phyloP scores from a whole-genome alignment of 2,888 invertebrate genomes.

The Eilema caniola region DNA sequence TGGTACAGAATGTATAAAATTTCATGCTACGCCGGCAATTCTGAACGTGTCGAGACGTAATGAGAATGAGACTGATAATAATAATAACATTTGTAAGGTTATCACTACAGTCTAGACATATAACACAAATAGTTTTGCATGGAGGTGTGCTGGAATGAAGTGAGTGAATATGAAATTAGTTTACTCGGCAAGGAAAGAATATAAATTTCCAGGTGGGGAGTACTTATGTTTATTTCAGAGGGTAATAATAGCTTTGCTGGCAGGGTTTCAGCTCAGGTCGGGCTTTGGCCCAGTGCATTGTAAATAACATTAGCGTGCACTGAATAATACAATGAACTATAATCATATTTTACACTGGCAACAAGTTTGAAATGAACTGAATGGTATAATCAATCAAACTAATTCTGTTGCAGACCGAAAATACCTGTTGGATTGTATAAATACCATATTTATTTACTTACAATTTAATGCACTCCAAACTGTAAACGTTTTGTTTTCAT shows the following conservation, averaged over 20 bases:
- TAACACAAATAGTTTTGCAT: slow-evolving; percentile 38
- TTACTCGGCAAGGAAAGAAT: slow-evolving; percentile 51
- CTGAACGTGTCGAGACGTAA: slow-evolving; percentile 40
- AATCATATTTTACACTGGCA: slow-evolving; percentile 50
- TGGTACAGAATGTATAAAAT: slow-evolving; percentile 21
- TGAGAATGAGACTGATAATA: slow-evolving; percentile 40
- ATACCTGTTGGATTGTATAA: too few relatives aligned
- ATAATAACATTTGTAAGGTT: slow-evolving; percentile 42
- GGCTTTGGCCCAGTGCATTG: slow-evolving; percentile 49
- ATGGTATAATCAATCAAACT: not conserved
- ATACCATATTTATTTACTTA: not conserved
- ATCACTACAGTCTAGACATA: slow-evolving; percentile 43
- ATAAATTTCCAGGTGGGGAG: slow-evolving; percentile 55
- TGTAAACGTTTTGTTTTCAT: too few relatives aligned
- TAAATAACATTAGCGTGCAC: slow-evolving; percentile 65
- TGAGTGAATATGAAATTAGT: slow-evolving; percentile 51
- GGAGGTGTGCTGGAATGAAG: slow-evolving; percentile 29
- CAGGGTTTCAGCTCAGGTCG: slow-evolving; percentile 59
- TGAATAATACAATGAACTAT: slow-evolving; percentile 67
- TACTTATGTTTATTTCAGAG: slow-evolving; percentile 64
- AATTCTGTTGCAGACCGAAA: not conserved
- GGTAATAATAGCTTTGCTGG: slow-evolving; percentile 63
- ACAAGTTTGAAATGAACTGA: slow-evolving; percentile 58
- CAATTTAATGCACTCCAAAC: too few relatives aligned
- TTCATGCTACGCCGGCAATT: slow-evolving; percentile 27